Conservation (phyloP, 2,888 invertebrate species). For the Drosophila neonasuta region DNA sequence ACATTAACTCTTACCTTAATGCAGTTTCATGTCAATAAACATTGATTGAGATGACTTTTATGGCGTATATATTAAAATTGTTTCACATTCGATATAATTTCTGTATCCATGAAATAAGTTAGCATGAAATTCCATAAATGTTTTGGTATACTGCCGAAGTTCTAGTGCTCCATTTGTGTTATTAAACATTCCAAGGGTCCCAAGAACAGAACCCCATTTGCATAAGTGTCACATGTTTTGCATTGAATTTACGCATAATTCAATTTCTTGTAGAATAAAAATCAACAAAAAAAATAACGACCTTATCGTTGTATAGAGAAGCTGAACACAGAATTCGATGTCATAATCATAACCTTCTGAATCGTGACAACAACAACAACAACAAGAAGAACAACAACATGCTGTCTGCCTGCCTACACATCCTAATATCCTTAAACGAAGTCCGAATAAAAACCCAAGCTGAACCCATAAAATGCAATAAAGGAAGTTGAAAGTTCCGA, state of each 20-base stretch:
- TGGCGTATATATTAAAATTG: not conserved
- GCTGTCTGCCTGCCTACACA: conserved; percentile 16
- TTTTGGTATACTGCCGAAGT: not conserved
- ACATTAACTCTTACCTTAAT: not conserved
- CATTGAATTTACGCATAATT: conserved; percentile 57
- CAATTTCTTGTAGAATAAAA: conserved; percentile 48
- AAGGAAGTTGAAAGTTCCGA: conserved; percentile 78
- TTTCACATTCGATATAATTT: not conserved
- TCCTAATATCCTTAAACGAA: conserved; percentile 47
- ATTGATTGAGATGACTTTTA: conserved; percentile 1
- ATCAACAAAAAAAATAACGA: conserved; percentile 24
- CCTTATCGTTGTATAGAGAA: conserved; percentile 15
- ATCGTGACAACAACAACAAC: conserved; percentile 15
- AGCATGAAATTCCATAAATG: conserved; percentile 17
- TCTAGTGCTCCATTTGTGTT: conserved; percentile 9
- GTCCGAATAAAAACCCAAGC: conserved; percentile 38
- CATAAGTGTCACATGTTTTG: conserved; percentile 67
- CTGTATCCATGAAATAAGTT: not conserved
- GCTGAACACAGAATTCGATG: conserved; percentile 35
- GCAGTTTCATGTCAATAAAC: not conserved
- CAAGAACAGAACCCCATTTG: conserved; percentile 50
- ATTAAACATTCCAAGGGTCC: conserved; percentile 2
- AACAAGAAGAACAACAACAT: not conserved
- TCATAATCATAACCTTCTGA: conserved; percentile 69
- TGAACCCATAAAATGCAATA: conserved; percentile 76